Conservation (phyloP, 2,113 vertebrate genomes). For the Nesogale talazaci region DNA sequence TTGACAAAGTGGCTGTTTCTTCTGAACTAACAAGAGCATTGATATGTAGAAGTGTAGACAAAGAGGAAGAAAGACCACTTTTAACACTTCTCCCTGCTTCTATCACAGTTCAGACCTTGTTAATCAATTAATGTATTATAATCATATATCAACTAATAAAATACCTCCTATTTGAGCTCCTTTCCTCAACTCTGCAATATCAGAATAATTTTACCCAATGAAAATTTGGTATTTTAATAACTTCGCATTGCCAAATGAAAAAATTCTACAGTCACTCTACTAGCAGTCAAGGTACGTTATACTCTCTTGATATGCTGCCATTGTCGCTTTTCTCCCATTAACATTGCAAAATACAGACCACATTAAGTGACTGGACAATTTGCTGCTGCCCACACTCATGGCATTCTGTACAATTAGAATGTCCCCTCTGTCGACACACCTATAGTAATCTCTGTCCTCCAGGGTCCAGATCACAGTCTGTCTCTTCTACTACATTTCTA, state of each 20-base stretch:
- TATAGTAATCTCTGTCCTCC: background rate
- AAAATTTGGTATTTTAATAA: conserved; percentile 29
- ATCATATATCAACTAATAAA: background rate
- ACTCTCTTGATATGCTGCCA: background rate
- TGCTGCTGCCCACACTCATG: background rate
- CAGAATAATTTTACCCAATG: conserved; percentile 23
- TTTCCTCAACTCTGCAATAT: background rate
- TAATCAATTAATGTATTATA: background rate
- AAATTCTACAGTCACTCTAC: background rate
- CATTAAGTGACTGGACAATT: background rate
- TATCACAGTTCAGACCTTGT: background rate
- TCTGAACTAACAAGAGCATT: background rate
- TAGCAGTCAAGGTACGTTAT: background rate
- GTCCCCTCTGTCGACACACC: background rate
- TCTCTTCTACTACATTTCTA: background rate
- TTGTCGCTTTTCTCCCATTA: background rate
- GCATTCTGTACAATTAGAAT: background rate
- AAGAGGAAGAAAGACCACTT: background rate
- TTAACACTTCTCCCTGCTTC: background rate
- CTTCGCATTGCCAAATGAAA: background rate
- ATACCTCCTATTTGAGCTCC: background rate
- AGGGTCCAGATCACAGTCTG: background rate
- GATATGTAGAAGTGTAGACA: background rate
- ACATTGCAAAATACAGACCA: background rate
- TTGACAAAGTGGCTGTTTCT: conserved; percentile 16